Conservation (phyloP, 2,113 vertebrate species). For the Eleginops maclovinus region DNA sequence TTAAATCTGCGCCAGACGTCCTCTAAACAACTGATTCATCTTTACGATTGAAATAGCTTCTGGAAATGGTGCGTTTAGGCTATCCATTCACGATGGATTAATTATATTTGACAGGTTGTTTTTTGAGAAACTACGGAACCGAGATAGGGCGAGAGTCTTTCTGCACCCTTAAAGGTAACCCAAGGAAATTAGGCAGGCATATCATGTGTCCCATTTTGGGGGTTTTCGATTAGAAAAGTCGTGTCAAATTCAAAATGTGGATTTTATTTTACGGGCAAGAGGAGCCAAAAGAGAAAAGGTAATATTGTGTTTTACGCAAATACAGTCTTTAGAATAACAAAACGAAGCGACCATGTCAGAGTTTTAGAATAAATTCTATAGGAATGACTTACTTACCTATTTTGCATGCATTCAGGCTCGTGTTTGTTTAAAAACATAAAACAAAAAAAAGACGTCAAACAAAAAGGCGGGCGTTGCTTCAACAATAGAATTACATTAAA, state of each 20-base stretch:
- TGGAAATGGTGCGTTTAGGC: neutral
- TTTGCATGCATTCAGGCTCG: neutral
- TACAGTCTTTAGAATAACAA: neutral
- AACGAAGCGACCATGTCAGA: no score
- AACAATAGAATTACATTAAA: neutral
- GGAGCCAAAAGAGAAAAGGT: neutral
- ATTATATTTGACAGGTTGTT: neutral
- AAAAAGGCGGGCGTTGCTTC: neutral
- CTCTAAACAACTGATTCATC: conserved; percentile 1
- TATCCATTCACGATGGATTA: neutral
- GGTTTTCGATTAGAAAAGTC: neutral
- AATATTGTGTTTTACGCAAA: neutral
- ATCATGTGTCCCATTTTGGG: neutral
- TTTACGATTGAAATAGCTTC: neutral
- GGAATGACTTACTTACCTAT: neutral
- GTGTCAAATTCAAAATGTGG: neutral
- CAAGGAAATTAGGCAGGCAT: conserved; percentile 1
- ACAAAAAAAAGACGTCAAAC: neutral
- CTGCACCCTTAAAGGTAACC: neutral
- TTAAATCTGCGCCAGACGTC: conserved; percentile 20
- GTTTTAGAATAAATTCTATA: neutral
- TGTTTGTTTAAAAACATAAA: neutral
- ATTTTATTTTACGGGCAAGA: neutral
- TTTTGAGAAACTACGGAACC: neutral
- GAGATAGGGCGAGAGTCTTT: neutral